Base-by-base conservation (phyloP, 2,797 vertebrate species). In the Microctenopoma lineatum region DNA sequence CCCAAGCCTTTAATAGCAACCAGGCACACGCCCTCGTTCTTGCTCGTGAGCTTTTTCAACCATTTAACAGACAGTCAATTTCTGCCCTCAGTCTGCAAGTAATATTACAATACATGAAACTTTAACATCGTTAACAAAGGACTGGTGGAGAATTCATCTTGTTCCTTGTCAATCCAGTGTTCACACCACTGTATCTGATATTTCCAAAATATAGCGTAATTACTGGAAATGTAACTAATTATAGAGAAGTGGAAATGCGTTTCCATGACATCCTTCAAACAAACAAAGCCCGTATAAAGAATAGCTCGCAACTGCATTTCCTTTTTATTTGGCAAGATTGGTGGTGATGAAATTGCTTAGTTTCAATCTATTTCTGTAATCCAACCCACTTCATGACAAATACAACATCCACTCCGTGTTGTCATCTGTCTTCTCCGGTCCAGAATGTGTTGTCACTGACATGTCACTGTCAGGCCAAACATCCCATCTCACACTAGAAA, bases 141-240 rank as follows among this genome's bases (percentile, higher is more conserved):
- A 56, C 69, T 76, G 75, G 62, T 64, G 77, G 80, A 65, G 79
- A 88, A 9, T 57, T 90, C 79, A 44, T 80, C 67, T 44, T 42
- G 70, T 61, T 26, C 25, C 70, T 27, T 2, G 3, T 15, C 3
- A 46, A 46, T 21, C 21, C n/a, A 46, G 14, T 36, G 14, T 47
- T 7, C n/a, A 25, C 29, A 32, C 16, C 3, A 38, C 9, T 38
- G 12, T 12, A 4, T 38, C 11, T 11, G 36, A 38, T 12, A 39
- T 13, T 39, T 34, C 7, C 7, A 9, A 34, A 8, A 8, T 34
- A 34, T 18, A 21, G 21, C 29, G 27, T 29, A 42, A 53, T 26
- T 0, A 21, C 3, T 7, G 54, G n/a, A 59, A 44, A 70, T 44
- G 3, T 21, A 62, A 48, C 14, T 16, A n/a, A 16, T 55, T 12